Percentiles rank a stretch among this genome's conserved stretches.
Evolutionary conservation across 2,797 vertebrate genomes (phyloP).

Genomic region (Dicrostonyx torquatus): DNA sequence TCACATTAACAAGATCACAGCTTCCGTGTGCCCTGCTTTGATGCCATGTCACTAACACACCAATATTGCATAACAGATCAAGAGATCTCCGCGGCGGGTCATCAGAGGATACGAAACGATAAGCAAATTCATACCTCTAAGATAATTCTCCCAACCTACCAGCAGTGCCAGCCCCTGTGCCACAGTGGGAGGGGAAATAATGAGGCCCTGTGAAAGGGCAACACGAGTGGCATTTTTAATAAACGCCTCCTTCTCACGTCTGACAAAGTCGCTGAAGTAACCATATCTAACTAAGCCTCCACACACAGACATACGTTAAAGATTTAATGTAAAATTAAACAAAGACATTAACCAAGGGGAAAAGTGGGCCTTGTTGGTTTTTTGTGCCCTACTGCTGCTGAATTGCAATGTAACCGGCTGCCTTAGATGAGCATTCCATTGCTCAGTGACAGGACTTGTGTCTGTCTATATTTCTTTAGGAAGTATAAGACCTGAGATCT

Average conservation of each 20-base stretch:
- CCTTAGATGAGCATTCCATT: neutral
- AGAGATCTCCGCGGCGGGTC: slow-evolving; percentile 79
- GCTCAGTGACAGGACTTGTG: neutral
- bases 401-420: slow-evolving; percentile 12
- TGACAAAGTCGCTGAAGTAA: slow-evolving; percentile 82
- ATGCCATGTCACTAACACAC: slow-evolving; percentile 64
- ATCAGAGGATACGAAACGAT: slow-evolving; percentile 80
- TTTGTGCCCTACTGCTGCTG: slow-evolving; percentile 35
- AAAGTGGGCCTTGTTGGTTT: slow-evolving; percentile 56
- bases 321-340: slow-evolving; percentile 81
- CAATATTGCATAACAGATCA: slow-evolving; percentile 71
- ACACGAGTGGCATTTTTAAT: slow-evolving; percentile 77
- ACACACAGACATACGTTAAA: slow-evolving; percentile 74
- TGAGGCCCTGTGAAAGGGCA: slow-evolving; percentile 81
- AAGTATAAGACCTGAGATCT: neutral
- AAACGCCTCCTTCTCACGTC: slow-evolving; percentile 78
- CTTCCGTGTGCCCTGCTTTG: slow-evolving; percentile 63
- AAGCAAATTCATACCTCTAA: slow-evolving; percentile 82
- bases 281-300: slow-evolving; percentile 75
- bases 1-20: neutral
- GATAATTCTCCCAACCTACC: slow-evolving; percentile 83
- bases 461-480: slow-evolving; percentile 2
- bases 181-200: slow-evolving; percentile 84
- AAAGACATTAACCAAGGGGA: slow-evolving; percentile 60
- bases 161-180: slow-evolving; percentile 75